A percentile compares a stretch with the other conserved stretches of the same genome.
phyloP scores from a whole-genome alignment of 1,140 invertebrate genomes.

The Neodiprion pinetum region DNA sequence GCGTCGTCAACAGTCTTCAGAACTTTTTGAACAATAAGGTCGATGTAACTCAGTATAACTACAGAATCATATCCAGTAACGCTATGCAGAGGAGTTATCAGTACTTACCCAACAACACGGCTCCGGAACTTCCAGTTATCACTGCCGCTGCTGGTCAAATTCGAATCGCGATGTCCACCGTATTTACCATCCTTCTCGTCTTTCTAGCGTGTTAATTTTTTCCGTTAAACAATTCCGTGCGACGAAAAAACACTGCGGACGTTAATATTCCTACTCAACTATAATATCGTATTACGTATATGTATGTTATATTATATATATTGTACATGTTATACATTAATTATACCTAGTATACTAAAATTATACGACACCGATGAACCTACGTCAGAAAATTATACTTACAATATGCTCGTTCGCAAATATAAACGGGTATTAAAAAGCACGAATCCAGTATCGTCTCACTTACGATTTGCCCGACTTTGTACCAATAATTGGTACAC shows the following conservation, averaged over 20 bases:
- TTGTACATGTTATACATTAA: no score
- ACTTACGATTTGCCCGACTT: no score
- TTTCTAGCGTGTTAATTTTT: slow-evolving; percentile 11
- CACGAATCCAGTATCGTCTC: no score
- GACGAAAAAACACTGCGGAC: background rate
- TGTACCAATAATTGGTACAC: no score
- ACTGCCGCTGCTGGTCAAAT: slow-evolving; percentile 41
- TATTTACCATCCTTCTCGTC: slow-evolving; percentile 24
- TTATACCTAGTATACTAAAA: no score
- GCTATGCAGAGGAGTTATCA: slow-evolving; percentile 69
- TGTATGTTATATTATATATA: background rate
- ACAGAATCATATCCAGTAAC: slow-evolving; percentile 64
- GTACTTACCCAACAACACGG: slow-evolving; percentile 56
- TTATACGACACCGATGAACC: no score
- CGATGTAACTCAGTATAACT: slow-evolving; percentile 64
- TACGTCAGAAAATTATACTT: no score
- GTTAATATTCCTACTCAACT: background rate
- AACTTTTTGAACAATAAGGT: slow-evolving; percentile 67
- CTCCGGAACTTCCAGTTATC: slow-evolving; percentile 47
- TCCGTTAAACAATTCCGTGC: background rate
- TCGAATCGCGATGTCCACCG: slow-evolving; percentile 24
- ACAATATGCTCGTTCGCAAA: no score
- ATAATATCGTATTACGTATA: background rate
- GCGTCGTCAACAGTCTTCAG: slow-evolving; percentile 71
- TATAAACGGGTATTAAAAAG: no score